Evolutionary conservation across 2,797 vertebrate genomes (phyloP).

Genomic region (Aeoliscus strigatus): DNA sequence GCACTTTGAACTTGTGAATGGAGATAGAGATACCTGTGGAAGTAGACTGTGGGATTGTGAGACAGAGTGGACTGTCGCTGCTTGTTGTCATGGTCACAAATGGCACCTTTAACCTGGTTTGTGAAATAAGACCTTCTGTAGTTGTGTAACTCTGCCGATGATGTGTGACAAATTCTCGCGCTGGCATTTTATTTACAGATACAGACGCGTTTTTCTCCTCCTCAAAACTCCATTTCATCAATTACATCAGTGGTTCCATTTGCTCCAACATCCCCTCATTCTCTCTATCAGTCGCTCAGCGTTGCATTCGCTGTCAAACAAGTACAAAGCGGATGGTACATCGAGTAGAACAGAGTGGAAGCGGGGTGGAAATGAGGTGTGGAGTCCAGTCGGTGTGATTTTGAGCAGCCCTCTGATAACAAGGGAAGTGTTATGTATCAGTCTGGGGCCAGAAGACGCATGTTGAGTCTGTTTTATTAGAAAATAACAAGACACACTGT

Average conservation of each 20-base stretch:
- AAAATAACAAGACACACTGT: constrained; percentile 36
- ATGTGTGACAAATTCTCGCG: constrained; percentile 35
- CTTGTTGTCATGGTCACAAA: no score
- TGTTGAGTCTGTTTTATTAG: constrained; percentile 35
- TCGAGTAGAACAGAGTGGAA: constrained; percentile 39
- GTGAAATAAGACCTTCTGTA: constrained; percentile 8
- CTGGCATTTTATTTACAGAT: constrained; percentile 29
- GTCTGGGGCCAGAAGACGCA: constrained; percentile 44
- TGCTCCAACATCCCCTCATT: constrained; percentile 11
- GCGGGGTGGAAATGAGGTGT: constrained; percentile 41
- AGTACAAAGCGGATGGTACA: constrained; percentile 40
- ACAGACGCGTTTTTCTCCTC: constrained; percentile 20
- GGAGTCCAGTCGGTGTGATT: constrained; percentile 39
- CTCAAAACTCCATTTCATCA: constrained; percentile 26
- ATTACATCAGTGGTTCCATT: constrained; percentile 10
- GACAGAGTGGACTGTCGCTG: no score
- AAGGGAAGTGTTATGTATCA: constrained; percentile 41
- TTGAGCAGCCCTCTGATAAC: constrained; percentile 41
- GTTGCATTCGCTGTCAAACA: constrained; percentile 28
- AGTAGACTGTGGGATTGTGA: no score
- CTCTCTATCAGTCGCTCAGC: neutral
- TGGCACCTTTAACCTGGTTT: constrained; percentile 23
- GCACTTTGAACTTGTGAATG: no score
- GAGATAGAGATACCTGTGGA: no score
- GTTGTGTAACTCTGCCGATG: constrained; percentile 26